Conservation (phyloP, 2,888 invertebrate genomes). For the Synanthedon myopaeformis region DNA sequence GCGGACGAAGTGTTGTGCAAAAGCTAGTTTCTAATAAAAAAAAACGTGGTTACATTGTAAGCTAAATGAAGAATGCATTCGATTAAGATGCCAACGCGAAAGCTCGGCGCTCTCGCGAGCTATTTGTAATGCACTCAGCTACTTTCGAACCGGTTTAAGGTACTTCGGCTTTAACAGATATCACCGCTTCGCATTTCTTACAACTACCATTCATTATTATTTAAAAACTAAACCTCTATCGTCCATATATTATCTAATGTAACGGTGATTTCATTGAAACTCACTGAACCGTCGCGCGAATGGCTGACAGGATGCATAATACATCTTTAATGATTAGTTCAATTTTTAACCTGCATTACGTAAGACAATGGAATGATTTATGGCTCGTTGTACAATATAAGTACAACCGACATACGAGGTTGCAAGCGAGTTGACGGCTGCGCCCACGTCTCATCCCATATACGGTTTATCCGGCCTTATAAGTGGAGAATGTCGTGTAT, state of each 20-base stretch:
- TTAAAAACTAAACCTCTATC: not conserved
- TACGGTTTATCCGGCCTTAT: constrained; percentile 53
- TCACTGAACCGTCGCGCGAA: constrained; percentile 48
- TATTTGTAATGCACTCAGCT: constrained; percentile 27
- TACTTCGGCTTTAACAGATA: constrained; percentile 17
- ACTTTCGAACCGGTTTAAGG: constrained; percentile 54
- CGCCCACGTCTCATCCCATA: constrained; percentile 46
- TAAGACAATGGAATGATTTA: constrained; percentile 50
- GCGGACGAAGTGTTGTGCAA: too few relatives aligned
- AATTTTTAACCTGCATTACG: constrained; percentile 36
- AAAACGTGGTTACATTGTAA: constrained; percentile 14
- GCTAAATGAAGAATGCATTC: constrained; percentile 24
- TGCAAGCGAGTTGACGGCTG: constrained; percentile 13
- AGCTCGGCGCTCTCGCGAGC: constrained; percentile 29
- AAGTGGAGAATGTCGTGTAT: constrained; percentile 44
- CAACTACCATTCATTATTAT: constrained; percentile 16
- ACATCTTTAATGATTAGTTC: constrained; percentile 37
- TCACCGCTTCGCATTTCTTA: constrained; percentile 21
- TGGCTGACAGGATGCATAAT: constrained; percentile 51
- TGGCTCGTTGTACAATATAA: constrained; percentile 11
- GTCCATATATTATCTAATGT: not conserved
- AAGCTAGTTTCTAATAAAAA: constrained; percentile 72
- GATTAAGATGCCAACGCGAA: constrained; percentile 48
- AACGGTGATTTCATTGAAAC: constrained; percentile 21
- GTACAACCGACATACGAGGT: too few relatives aligned